These are phyloP conservation scores for Crax fasciolata DNA, from an alignment of 2,797 vertebrate genomes.

Conservation along the genomic window DNA sequence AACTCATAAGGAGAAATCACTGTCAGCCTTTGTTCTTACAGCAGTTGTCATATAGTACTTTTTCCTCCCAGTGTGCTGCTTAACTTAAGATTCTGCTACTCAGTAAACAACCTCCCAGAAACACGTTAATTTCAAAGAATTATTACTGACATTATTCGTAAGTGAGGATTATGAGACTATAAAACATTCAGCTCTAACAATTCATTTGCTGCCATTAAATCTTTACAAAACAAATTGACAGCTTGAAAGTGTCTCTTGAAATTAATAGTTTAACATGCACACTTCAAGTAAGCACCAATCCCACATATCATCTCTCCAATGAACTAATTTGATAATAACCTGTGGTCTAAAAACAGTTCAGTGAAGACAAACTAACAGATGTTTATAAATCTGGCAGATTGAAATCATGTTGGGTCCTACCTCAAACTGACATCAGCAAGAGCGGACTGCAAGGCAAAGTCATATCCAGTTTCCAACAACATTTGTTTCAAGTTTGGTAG, in stretches of 20 bases:
- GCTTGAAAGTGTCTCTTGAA: slow-evolving; percentile 41
- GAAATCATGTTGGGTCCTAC: slow-evolving; percentile 10
- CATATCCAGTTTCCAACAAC: slow-evolving; percentile 47
- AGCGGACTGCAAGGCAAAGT: slow-evolving; percentile 11
- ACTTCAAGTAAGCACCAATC: slow-evolving; percentile 16
- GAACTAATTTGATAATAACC: neutral
- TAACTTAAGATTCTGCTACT: slow-evolving; percentile 57
- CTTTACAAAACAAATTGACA: slow-evolving; percentile 38
- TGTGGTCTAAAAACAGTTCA: neutral
- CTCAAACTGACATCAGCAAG: slow-evolving; percentile 47
- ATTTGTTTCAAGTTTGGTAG: slow-evolving; percentile 73
- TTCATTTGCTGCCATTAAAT: slow-evolving; percentile 57
- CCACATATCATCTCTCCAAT: neutral
- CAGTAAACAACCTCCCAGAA: slow-evolving; percentile 74
- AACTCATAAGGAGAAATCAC: slow-evolving; percentile 76
- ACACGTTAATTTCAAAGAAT: slow-evolving; percentile 61
- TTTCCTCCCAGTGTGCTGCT: slow-evolving; percentile 51
- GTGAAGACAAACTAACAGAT: slow-evolving; percentile 29
- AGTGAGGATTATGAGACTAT: slow-evolving; percentile 57
- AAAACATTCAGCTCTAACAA: slow-evolving; percentile 45
- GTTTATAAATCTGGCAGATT: slow-evolving; percentile 48
- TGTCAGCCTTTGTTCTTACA: slow-evolving; percentile 68
- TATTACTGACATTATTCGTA: slow-evolving; percentile 62
- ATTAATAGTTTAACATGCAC: slow-evolving; percentile 37
- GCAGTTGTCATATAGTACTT: slow-evolving; percentile 31